phyloP scores from a whole-genome alignment of 1,140 invertebrate genomes.

The Temnothorax longispinosus region DNA sequence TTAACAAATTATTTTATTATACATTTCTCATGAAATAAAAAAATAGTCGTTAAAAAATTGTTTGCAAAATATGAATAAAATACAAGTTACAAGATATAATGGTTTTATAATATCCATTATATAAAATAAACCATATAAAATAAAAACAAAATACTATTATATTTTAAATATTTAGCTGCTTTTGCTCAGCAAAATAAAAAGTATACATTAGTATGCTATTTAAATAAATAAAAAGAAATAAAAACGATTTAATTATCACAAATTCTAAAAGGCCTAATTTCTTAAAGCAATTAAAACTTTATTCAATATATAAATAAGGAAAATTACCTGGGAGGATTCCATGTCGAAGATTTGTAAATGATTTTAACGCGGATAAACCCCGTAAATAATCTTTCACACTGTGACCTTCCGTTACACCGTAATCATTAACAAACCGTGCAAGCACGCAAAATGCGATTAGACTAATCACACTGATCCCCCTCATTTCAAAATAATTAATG shows the following conservation, averaged over 20 bases:
- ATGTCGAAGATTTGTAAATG: neutral
- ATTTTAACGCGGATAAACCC: neutral
- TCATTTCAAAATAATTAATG: conserved; percentile 20
- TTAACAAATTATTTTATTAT: neutral
- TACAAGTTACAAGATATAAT: neutral
- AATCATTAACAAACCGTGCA: neutral
- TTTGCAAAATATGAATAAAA: neutral
- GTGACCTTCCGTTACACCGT: neutral
- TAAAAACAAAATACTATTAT: neutral
- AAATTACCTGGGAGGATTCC: conserved; percentile 42
- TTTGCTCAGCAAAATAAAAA: neutral
- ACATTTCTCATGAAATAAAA: neutral
- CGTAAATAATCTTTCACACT: neutral
- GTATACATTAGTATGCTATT: neutral
- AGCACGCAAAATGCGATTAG: neutral
- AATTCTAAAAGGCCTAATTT: neutral
- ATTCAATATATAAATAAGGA: neutral
- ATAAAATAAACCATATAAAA: neutral
- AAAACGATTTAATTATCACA: neutral
- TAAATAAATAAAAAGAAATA: neutral
- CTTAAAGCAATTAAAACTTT: neutral
- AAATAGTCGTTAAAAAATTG: neutral
- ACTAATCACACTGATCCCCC: neutral
- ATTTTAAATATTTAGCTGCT: neutral
- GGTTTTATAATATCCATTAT: neutral